Conservation (phyloP, 35 echinoderm and acorn worm species). For the Ptychodera flava region DNA sequence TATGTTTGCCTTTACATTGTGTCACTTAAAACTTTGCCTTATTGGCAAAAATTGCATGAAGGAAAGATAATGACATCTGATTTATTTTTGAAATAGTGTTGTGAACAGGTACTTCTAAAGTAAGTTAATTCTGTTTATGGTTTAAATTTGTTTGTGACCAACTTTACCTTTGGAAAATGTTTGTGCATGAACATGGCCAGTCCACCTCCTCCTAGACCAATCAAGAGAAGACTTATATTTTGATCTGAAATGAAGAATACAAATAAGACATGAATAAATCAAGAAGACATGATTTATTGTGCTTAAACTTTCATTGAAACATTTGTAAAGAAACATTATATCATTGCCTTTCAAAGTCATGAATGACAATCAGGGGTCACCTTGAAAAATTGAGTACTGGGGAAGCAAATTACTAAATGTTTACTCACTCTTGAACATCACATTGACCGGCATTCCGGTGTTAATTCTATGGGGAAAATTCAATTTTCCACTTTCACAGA, state of each 20-base stretch:
- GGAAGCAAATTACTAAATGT: not conserved
- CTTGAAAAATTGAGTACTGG: not conserved
- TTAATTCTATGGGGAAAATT: too few species aligned
- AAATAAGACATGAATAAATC: too few species aligned
- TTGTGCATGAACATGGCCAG: slow-evolving; percentile 51
- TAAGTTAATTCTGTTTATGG: not conserved
- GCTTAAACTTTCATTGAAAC: not conserved
- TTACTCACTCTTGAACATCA: too few species aligned
- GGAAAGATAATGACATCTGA: not conserved
- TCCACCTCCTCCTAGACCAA: slow-evolving; percentile 68
- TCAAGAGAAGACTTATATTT: slow-evolving; percentile 26
- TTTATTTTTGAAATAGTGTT: not conserved
- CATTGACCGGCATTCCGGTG: too few species aligned
- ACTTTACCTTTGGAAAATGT: slow-evolving; percentile 61
- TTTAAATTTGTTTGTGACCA: not conserved
- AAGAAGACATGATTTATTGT: not conserved
- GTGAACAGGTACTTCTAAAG: not conserved
- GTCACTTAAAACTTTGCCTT: not conserved
- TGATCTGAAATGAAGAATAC: not conserved
- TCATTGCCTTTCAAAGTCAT: not conserved
- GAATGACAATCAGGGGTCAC: not conserved
- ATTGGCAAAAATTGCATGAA: not conserved
- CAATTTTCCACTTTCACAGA: too few species aligned
- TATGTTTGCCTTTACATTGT: not conserved
- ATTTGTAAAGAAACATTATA: not conserved